Evolutionary conservation across 64 coral and sea anemone species (phyloP).

Genomic region (Stichodactyla helianthus): DNA sequence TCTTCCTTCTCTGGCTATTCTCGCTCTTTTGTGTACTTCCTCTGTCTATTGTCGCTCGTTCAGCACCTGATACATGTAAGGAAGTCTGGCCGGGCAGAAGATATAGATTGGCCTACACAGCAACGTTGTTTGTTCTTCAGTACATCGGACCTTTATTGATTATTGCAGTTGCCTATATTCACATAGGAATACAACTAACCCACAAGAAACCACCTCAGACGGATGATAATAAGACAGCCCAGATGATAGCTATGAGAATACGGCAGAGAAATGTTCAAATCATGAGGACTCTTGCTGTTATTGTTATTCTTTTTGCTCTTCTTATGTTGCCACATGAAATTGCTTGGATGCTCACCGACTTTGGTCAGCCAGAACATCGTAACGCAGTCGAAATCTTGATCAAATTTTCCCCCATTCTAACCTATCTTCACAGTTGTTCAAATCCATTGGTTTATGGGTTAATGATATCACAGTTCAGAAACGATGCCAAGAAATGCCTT

Average conservation of each 20-base stretch:
- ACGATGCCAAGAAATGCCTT: constrained; percentile 61
- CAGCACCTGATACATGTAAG: not conserved
- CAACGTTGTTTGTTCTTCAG: constrained; percentile 27
- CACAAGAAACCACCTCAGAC: constrained; percentile 2
- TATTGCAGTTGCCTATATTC: constrained; percentile 40
- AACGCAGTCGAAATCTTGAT: constrained; percentile 11
- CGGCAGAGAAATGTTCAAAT: constrained; percentile 28
- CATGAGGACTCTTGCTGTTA: constrained; percentile 14
- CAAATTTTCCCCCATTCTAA: constrained; percentile 49
- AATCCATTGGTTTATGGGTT: constrained; percentile 86
- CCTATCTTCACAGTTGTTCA: constrained; percentile 78
- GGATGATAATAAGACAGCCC: not conserved
- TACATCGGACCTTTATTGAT: constrained; percentile 33
- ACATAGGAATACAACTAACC: constrained; percentile 48
- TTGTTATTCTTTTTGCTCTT: constrained; percentile 22
- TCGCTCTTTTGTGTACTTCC: constrained; percentile 40
- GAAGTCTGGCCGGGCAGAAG: constrained; percentile 38
- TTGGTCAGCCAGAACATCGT: constrained; percentile 18
- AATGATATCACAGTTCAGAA: constrained; percentile 70
- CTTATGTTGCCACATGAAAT: constrained; percentile 23
- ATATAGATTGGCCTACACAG: constrained; percentile 41
- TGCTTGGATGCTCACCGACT: constrained; percentile 10
- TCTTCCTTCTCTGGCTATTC: constrained; percentile 27
- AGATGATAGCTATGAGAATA: not conserved
- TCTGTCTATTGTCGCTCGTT: not conserved